Percentiles rank a stretch among this genome's conserved stretches.
Evolutionary conservation across 2,797 vertebrate genomes (phyloP).

Genomic region (Chelmon rostratus): DNA sequence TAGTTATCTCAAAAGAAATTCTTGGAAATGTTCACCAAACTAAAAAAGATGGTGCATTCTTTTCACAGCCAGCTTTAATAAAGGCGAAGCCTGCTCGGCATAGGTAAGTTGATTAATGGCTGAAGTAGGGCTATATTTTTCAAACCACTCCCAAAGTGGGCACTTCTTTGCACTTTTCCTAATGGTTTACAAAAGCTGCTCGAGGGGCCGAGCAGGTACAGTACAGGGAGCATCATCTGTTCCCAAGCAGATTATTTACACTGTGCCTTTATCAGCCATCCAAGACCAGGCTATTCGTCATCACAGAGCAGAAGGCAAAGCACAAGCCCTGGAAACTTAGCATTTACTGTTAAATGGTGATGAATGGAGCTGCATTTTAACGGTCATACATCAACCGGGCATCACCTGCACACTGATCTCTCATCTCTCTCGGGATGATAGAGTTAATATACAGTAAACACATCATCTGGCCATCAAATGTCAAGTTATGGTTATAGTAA

Average conservation of each 20-base stretch:
- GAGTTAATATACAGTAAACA: constrained; percentile 87
- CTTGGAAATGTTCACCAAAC: constrained; percentile 57
- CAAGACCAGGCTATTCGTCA: constrained; percentile 95
- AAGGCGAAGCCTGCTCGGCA: constrained; percentile 38
- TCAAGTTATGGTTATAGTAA: constrained; percentile 11
- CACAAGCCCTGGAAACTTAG: constrained; percentile 91
- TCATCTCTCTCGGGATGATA: constrained; percentile 88
- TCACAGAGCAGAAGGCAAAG: constrained; percentile 92
- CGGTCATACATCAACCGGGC: constrained; percentile 89
- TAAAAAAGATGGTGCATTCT: constrained; percentile 53
- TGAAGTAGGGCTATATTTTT: constrained; percentile 62
- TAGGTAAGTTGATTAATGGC: constrained; percentile 77
- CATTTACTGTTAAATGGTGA: constrained; percentile 95
- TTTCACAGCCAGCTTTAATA: constrained; percentile 67
- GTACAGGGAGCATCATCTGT: constrained; percentile 84
- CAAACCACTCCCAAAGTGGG: constrained; percentile 61
- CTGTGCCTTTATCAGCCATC: constrained; percentile 92
- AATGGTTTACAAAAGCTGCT: constrained; percentile 66
- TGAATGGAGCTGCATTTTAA: constrained; percentile 92
- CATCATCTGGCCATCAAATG: constrained; percentile 19
- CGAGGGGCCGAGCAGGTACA: constrained; percentile 68
- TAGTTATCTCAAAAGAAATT: constrained; percentile 33
- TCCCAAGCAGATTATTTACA: constrained; percentile 93
- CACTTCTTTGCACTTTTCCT: constrained; percentile 55
- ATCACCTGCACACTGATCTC: constrained; percentile 87